Conservation (phyloP, 2,888 invertebrate genomes). For the Luperina nickerlii region DNA sequence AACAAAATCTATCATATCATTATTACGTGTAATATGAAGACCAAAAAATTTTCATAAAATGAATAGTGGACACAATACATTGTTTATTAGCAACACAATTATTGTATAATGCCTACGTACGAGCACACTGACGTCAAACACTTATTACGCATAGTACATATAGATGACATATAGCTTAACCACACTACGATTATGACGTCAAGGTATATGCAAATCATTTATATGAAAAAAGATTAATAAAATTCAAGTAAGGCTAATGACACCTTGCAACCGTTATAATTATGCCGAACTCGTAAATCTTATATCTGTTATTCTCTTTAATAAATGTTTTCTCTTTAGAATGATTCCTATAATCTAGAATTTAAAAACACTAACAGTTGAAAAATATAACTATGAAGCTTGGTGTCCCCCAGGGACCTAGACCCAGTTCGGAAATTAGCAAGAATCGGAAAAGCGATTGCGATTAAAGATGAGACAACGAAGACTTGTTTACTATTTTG, state of each 20-base stretch:
- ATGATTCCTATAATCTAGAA: neutral
- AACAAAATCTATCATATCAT: neutral
- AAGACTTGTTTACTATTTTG: neutral
- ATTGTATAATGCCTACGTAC: slow-evolving; percentile 27
- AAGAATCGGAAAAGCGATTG: neutral
- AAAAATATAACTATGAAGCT: neutral
- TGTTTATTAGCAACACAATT: neutral
- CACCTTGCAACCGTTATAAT: neutral
- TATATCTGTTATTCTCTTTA: neutral
- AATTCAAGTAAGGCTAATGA: slow-evolving; percentile 29
- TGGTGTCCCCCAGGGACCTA: slow-evolving; percentile 41
- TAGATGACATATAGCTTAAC: slow-evolving; percentile 16
- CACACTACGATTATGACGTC: slow-evolving; percentile 39
- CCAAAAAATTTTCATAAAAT: too few relatives aligned
- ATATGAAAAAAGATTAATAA: slow-evolving; percentile 9
- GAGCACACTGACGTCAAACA: slow-evolving; percentile 28
- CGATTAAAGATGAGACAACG: neutral
- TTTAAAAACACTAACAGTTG: too few relatives aligned
- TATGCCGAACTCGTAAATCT: neutral
- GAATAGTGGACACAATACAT: neutral
- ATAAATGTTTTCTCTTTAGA: neutral
- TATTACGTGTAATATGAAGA: neutral
- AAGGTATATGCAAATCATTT: slow-evolving; percentile 6
- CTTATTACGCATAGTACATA: slow-evolving; percentile 19
- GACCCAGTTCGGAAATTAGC: neutral